A percentile compares a stretch with the other conserved stretches of the same genome.
phyloP scores from a whole-genome alignment of 2,113 vertebrate genomes.

The Alouatta palliata region DNA sequence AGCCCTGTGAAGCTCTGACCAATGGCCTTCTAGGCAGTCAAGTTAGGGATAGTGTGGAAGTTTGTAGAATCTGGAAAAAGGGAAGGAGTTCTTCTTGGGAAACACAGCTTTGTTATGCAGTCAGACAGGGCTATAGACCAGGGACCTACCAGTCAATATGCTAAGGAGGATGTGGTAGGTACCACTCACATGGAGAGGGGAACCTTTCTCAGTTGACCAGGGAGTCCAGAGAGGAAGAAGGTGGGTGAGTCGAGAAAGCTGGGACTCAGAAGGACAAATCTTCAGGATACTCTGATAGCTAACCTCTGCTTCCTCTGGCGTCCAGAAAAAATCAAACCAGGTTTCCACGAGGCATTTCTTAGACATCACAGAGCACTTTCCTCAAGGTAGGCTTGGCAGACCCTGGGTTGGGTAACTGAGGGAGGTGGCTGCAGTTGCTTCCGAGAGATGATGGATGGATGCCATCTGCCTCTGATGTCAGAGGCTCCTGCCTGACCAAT shows the following conservation, averaged over 20 bases:
- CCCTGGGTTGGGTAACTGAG: background rate
- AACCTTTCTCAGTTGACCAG: background rate
- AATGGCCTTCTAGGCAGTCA: background rate
- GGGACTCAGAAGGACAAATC: background rate
- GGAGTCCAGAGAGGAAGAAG: background rate
- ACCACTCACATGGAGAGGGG: rapidly evolving
- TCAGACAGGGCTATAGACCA: rapidly evolving
- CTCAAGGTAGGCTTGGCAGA: background rate
- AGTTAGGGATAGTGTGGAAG: background rate
- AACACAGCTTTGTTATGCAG: background rate
- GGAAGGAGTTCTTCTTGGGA: background rate
- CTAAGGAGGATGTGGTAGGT: rapidly evolving
- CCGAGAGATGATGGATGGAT: background rate
- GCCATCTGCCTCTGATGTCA: background rate
- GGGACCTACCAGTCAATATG: rapidly evolving
- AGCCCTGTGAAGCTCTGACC: background rate
- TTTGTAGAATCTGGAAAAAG: background rate
- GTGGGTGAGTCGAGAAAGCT: background rate
- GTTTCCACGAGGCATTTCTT: background rate
- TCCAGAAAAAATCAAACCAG: background rate
- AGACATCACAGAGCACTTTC: background rate
- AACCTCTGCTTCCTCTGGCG: background rate
- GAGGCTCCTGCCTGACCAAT: background rate
- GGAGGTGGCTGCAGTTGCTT: background rate
- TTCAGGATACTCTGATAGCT: background rate